Conservation (phyloP, 2,797 vertebrate species). For the Luscinia megarhynchos region DNA sequence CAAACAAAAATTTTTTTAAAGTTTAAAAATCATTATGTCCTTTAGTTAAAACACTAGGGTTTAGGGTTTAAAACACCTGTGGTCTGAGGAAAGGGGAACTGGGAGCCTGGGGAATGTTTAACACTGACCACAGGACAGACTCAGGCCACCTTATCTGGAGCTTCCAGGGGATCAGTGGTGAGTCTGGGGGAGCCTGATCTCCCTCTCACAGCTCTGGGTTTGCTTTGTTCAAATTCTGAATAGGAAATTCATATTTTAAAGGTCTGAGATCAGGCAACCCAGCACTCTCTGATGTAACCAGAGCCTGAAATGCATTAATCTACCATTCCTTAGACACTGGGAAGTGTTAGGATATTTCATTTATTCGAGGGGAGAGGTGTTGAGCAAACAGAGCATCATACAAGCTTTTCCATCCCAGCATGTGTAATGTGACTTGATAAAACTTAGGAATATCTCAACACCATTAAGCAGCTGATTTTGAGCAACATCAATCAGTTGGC, state of each 20-base stretch:
- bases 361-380: background rate
- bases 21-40: background rate
- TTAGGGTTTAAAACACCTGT: background rate
- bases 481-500: background rate
- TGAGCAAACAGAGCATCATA: slow-evolving; percentile 21
- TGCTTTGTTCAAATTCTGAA: background rate
- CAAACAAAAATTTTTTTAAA: background rate
- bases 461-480: slow-evolving; percentile 24
- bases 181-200: background rate
- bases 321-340: background rate
- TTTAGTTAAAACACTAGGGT: too few relatives aligned
- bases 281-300: background rate
- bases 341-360: background rate
- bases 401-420: background rate
- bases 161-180: background rate
- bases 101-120: background rate
- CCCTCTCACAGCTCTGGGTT: background rate
- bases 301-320: background rate
- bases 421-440: background rate
- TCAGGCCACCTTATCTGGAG: background rate
- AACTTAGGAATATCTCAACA: slow-evolving; percentile 58
- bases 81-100: background rate
- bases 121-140: background rate
- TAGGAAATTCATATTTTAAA: background rate
- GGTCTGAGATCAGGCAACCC: background rate